phyloP scores from a whole-genome alignment of 2,113 vertebrate genomes.

The Rallus limicola region DNA sequence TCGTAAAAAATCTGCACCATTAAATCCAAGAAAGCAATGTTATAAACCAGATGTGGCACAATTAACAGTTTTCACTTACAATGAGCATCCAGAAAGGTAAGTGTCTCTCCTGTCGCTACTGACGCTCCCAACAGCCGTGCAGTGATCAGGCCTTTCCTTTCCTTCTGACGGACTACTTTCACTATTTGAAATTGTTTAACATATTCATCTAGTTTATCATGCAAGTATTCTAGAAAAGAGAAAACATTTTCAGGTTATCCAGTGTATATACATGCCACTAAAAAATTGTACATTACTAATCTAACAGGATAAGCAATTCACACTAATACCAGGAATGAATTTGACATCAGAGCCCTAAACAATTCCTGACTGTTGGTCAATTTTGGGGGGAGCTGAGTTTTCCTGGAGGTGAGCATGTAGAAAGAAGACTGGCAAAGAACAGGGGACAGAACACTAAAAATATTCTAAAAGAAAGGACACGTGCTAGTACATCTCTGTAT shows the following conservation, averaged over 20 bases:
- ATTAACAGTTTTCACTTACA: conserved; percentile 85
- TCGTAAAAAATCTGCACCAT: background rate
- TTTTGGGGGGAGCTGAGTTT: background rate
- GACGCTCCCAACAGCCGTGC: conserved; percentile 92
- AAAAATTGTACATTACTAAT: background rate
- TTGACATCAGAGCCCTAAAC: background rate
- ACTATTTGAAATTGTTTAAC: conserved; percentile 90
- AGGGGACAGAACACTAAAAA: background rate
- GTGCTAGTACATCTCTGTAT: background rate
- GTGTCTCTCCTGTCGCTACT: conserved; percentile 89
- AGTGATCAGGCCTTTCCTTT: conserved; percentile 95
- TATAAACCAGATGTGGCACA: background rate
- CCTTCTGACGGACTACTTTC: conserved; percentile 89
- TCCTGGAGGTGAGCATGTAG: background rate
- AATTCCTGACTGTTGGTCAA: background rate
- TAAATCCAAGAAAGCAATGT: background rate
- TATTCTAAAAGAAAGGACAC: background rate
- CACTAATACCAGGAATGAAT: background rate
- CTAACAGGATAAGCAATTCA: background rate
- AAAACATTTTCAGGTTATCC: conserved; percentile 12
- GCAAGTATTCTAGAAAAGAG: conserved; percentile 84
- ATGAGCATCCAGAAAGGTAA: conserved; percentile 97
- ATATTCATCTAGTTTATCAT: conserved; percentile 88
- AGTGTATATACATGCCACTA: background rate
- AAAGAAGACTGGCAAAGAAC: background rate